phyloP scores from a whole-genome alignment of 2,888 invertebrate genomes.

The Sepioteuthis lessoniana region DNA sequence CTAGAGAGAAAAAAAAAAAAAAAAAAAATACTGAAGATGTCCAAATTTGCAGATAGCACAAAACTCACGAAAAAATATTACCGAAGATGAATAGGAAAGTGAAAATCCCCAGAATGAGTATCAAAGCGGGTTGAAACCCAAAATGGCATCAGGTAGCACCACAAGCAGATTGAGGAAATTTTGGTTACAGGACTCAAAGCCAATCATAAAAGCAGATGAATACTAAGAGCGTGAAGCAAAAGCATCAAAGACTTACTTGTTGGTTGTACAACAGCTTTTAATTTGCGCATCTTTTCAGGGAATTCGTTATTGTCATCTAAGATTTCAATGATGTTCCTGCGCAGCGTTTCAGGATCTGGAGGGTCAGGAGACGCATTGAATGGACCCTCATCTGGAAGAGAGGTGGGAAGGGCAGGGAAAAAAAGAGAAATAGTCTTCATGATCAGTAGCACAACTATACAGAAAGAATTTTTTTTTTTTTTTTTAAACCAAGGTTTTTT shows the following conservation, averaged over 20 bases:
- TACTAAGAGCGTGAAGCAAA: neutral
- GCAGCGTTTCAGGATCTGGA: conserved; percentile 73
- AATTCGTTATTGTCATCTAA: conserved; percentile 72
- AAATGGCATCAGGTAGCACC: too few relatives aligned
- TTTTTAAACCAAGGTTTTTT: too few relatives aligned
- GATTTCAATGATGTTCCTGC: conserved; percentile 73
- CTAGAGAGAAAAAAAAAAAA: conserved; percentile 46
- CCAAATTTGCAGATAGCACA: too few relatives aligned
- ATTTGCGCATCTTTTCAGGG: conserved; percentile 71
- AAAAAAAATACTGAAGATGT: neutral
- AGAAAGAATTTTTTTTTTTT: too few relatives aligned
- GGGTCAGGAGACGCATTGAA: conserved; percentile 66
- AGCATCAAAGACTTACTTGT: conserved; percentile 60
- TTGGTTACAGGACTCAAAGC: neutral
- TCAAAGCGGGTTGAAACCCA: too few relatives aligned
- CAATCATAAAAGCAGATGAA: neutral
- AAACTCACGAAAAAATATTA: too few relatives aligned
- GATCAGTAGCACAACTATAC: too few relatives aligned
- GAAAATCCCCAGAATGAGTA: too few relatives aligned
- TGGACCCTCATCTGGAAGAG: conserved; percentile 45
- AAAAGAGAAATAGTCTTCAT: neutral
- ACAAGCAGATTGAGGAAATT: too few relatives aligned
- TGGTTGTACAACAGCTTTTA: conserved; percentile 70
- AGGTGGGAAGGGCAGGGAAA: neutral
- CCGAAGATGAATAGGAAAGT: too few relatives aligned